A percentile compares a stretch with the other conserved stretches of the same genome.
Evolutionary conservation across 2,113 vertebrate species (phyloP).

Genomic region (Aegithalos caudatus): DNA sequence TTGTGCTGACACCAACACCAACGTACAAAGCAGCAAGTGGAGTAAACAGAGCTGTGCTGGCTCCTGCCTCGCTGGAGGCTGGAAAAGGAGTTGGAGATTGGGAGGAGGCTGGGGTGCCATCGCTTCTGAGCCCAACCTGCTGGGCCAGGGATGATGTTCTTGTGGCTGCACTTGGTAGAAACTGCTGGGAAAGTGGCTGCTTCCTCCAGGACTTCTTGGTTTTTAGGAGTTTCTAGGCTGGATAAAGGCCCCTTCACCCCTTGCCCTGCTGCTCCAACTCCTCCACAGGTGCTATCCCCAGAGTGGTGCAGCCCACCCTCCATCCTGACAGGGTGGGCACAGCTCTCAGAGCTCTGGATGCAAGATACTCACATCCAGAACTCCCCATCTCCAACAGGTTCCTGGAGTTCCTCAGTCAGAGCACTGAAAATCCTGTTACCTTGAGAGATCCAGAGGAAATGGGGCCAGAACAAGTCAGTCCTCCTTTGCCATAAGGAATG

Average conservation of each 20-base stretch:
- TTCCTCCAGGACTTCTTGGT: background rate
- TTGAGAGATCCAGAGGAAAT: background rate
- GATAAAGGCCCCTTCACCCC: background rate
- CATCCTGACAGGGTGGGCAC: rapidly evolving
- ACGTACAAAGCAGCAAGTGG: background rate
- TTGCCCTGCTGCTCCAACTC: background rate
- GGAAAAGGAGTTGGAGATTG: background rate
- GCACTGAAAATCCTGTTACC: background rate
- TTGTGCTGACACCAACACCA: constrained; percentile 12
- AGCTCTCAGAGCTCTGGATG: background rate
- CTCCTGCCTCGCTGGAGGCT: background rate
- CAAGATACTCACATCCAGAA: background rate
- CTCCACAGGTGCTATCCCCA: background rate
- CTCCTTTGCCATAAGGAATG: background rate
- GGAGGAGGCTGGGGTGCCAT: background rate
- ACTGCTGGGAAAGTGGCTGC: background rate
- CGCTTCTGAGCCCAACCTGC: background rate
- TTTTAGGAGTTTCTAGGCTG: background rate
- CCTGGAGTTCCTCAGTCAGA: background rate
- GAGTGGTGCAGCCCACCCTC: rapidly evolving
- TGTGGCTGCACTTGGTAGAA: background rate
- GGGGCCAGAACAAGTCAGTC: background rate
- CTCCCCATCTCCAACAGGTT: background rate
- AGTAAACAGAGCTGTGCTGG: background rate
- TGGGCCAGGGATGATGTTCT: background rate